Conservation (phyloP, 1,140 invertebrate genomes). For the Drosophila malerkotliana region DNA sequence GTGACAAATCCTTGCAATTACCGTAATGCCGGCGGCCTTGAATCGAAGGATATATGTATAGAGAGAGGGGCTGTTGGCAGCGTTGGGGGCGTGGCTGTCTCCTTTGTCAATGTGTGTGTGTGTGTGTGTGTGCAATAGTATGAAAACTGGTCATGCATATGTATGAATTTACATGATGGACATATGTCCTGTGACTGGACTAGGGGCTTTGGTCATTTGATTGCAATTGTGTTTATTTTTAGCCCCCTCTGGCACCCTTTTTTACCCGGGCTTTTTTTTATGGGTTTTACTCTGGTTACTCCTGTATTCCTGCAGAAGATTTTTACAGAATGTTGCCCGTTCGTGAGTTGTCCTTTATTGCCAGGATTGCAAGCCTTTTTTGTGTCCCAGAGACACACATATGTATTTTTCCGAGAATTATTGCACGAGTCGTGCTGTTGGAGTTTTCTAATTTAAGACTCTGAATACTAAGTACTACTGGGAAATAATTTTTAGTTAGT, state of each 20-base stretch:
- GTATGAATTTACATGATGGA: constrained; percentile 34
- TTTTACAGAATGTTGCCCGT: background rate
- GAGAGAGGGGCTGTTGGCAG: background rate
- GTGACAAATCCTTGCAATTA: constrained; percentile 74
- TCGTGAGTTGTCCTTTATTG: background rate
- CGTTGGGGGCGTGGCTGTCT: background rate
- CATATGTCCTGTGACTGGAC: constrained; percentile 19
- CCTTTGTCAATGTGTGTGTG: background rate
- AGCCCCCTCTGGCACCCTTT: background rate
- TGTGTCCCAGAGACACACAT: background rate
- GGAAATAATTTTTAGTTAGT: background rate
- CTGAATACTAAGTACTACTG: constrained; percentile 16
- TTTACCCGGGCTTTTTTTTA: background rate
- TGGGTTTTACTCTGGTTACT: background rate
- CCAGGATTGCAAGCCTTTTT: constrained; percentile 1
- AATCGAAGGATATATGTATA: constrained; percentile 17
- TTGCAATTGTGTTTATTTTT: constrained; percentile 17
- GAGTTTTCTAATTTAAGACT: background rate
- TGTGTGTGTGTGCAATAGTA: background rate
- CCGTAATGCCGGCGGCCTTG: constrained; percentile 74
- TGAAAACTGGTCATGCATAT: constrained; percentile 24
- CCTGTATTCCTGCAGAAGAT: background rate
- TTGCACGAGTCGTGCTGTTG: background rate
- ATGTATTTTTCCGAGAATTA: constrained; percentile 2
- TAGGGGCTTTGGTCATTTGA: constrained; percentile 23